Percentiles rank a stretch among this genome's conserved stretches.
These are phyloP conservation scores for Xylota segnis DNA, from an alignment of 2,888 invertebrate species.

Conservation along the genomic window DNA sequence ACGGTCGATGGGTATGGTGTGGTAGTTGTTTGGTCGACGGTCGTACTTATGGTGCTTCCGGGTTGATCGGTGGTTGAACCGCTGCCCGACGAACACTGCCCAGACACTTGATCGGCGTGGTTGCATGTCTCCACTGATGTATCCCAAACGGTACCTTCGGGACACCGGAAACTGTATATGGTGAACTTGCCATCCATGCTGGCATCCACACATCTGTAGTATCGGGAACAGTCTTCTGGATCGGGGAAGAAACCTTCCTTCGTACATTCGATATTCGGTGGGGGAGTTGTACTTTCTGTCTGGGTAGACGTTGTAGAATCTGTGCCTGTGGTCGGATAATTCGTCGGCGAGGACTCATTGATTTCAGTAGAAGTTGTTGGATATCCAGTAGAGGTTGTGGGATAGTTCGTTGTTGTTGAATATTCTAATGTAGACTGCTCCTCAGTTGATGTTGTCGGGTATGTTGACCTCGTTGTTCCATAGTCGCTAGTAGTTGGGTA, in stretches of 20 bases:
- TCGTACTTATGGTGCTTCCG: slow-evolving; percentile 58
- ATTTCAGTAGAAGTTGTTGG: slow-evolving; percentile 48
- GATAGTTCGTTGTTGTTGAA: slow-evolving; percentile 77
- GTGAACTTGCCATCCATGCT: slow-evolving; percentile 83
- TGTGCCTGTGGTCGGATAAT: slow-evolving; percentile 73
- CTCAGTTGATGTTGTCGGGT: slow-evolving; percentile 44
- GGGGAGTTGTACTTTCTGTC: slow-evolving; percentile 45
- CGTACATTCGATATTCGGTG: slow-evolving; percentile 81
- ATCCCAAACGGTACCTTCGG: slow-evolving; percentile 87
- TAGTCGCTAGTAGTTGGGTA: slow-evolving; percentile 47
- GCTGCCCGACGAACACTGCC: slow-evolving; percentile 81
- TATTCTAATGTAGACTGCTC: slow-evolving; percentile 56
- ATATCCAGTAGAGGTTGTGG: slow-evolving; percentile 23
- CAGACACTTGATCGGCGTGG: slow-evolving; percentile 81
- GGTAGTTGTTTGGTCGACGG: slow-evolving; percentile 62
- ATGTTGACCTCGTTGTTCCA: slow-evolving; percentile 54
- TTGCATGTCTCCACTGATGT: slow-evolving; percentile 86
- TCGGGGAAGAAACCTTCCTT: slow-evolving; percentile 85
- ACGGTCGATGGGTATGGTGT: slow-evolving; percentile 62
- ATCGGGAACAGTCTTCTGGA: slow-evolving; percentile 86
- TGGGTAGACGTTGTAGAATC: slow-evolving; percentile 60
- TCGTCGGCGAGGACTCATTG: slow-evolving; percentile 18
- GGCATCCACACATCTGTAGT: slow-evolving; percentile 86
- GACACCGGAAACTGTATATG: slow-evolving; percentile 86
- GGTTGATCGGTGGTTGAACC: slow-evolving; percentile 53